Evolutionary conservation across 1,140 invertebrate genomes (phyloP), one percentile per base, ranked within the genome.

Genomic region (Drosophila quadrilineata): DNA sequence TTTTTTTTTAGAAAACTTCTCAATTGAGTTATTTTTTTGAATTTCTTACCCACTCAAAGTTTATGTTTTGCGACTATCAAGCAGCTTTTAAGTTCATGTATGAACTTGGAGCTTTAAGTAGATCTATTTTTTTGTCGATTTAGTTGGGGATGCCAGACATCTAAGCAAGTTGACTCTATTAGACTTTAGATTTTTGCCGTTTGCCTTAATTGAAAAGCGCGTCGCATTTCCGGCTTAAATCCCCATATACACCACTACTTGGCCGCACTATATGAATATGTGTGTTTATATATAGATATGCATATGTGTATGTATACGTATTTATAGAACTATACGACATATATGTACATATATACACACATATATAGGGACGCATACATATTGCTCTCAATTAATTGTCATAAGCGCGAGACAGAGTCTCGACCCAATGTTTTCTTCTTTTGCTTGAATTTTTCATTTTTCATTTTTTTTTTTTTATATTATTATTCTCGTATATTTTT

Each of bases 191-290:
- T 24, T 54, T 53, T 58, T 28, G 31, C 14, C 19, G 49, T 28
- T 41, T 31, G 48, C 49, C 58, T 74, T 85, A 84, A 84, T 84
- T 84, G 77, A 85, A 84, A 85, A 77, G 77, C 79, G 77, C 79
- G 77, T 85, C 77, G 79, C 70, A 85, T 85, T 77, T 84, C 77
- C 77, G 77, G 67, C 70, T 73, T 65, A 54, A 70, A 43, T 35
- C n/a, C 41, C 52, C 60, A 50, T 43, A 58, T 48, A 28, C 36
- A 48, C n/a, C n/a, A 4, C 12, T 43, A 35, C 38, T 40, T 28
- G n/a, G 21, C 22, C 19, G 29, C 10, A 49, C 12, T 50, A 50
- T 59, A 49, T 8, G 24, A 38, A 26, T 53, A 19, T 40, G 21
- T n/a, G 1, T 29, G 6, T 43, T 2, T 54, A 3, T 24, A 52